Evolutionary conservation across 2,888 invertebrate genomes (phyloP).

Genomic region (Celastrina argiolus): DNA sequence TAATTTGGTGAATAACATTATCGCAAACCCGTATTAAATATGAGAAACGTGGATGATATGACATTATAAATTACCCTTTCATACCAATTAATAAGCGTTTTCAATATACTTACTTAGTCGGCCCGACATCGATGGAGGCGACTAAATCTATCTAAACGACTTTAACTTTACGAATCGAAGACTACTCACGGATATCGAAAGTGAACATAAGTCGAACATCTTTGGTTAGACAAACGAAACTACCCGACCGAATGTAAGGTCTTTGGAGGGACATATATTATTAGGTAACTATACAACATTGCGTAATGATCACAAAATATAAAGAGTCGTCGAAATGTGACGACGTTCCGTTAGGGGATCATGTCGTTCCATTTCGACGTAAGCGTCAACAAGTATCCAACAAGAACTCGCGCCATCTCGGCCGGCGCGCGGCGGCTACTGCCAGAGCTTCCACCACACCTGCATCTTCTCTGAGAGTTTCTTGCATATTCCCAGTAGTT

Average conservation of each 20-base stretch:
- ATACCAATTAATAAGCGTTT: constrained; percentile 79
- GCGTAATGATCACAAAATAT: constrained; percentile 67
- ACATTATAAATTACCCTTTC: constrained; percentile 79
- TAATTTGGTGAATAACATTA: constrained; percentile 77
- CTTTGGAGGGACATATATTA: constrained; percentile 75
- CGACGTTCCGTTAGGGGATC: constrained; percentile 41
- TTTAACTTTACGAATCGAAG: constrained; percentile 69
- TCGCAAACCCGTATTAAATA: constrained; percentile 78
- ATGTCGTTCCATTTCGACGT: constrained; percentile 66
- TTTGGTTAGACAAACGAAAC: constrained; percentile 75
- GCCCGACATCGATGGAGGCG: constrained; percentile 61
- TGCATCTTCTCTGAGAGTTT: constrained; percentile 93
- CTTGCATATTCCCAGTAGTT: constrained; percentile 92
- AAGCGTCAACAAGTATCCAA: constrained; percentile 75
- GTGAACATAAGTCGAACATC: constrained; percentile 64
- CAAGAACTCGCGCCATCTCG: constrained; percentile 40
- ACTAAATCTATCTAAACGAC: constrained; percentile 72
- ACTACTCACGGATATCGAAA: constrained; percentile 71
- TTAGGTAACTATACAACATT: constrained; percentile 74
- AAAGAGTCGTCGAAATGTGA: constrained; percentile 71
- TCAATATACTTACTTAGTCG: constrained; percentile 76
- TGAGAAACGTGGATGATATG: constrained; percentile 79
- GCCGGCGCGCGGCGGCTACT: constrained; percentile 50
- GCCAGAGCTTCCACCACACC: constrained; percentile 92
- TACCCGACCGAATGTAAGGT: constrained; percentile 70